These are phyloP conservation scores for Orthosia incerta DNA, from an alignment of 2,888 invertebrate species.

Conservation along the genomic window DNA sequence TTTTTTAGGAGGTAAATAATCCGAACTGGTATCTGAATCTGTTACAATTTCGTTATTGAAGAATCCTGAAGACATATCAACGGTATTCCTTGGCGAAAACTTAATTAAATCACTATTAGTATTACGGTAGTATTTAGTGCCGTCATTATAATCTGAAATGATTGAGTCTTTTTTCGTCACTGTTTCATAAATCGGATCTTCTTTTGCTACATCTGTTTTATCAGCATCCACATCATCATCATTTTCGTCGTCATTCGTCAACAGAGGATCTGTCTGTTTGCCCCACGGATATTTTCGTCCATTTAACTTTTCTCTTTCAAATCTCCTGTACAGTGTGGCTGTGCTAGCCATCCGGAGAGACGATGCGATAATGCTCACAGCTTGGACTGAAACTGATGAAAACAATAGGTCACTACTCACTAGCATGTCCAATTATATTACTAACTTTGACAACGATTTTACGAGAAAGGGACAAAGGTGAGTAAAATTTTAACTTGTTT, in stretches of 20 bases:
- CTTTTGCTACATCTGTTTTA: constrained; percentile 59
- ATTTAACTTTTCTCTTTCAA: constrained; percentile 94
- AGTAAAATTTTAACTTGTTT: not conserved
- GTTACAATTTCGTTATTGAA: constrained; percentile 75
- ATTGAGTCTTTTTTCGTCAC: constrained; percentile 73
- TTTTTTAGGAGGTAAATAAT: constrained; percentile 73
- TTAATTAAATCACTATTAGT: constrained; percentile 83
- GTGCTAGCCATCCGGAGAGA: constrained; percentile 93
- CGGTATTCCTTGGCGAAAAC: constrained; percentile 80
- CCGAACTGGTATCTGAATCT: constrained; percentile 81
- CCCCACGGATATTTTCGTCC: constrained; percentile 95
- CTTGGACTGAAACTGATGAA: constrained; percentile 92
- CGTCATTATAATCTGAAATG: constrained; percentile 59
- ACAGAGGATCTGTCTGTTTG: constrained; percentile 62
- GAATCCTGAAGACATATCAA: constrained; percentile 68
- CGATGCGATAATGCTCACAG: constrained; percentile 92
- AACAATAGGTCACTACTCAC: constrained; percentile 14
- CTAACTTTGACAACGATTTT: not conserved
- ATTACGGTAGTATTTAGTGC: constrained; percentile 60
- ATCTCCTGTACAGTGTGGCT: constrained; percentile 94
- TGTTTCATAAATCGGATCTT: constrained; percentile 79
- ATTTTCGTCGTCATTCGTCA: constrained; percentile 73
- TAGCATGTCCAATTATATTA: constrained; percentile 1
- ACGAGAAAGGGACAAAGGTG: constrained; percentile 2
- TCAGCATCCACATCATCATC: constrained; percentile 60